Percentiles rank a stretch among this genome's conserved stretches.
These are phyloP conservation scores for Oceanodroma leucorhoa DNA, from an alignment of 2,797 vertebrate genomes.

Conservation along the genomic window DNA sequence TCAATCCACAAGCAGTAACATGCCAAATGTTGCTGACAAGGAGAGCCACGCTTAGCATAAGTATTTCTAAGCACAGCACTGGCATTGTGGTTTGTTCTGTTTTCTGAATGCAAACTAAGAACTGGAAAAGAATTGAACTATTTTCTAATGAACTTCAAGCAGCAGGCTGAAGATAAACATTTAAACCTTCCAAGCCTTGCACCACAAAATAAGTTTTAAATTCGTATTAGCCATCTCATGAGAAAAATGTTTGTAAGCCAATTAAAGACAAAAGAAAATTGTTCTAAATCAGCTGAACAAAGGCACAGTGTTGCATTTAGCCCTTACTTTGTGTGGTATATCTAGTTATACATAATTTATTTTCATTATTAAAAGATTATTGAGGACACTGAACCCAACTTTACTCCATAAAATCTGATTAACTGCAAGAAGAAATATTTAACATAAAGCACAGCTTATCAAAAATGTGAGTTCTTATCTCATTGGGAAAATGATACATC, in stretches of 20 bases:
- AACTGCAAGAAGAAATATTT: neutral
- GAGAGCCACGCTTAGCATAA: neutral
- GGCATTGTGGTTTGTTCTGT: neutral
- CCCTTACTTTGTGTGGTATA: neutral
- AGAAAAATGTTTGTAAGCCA: neutral
- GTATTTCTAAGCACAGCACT: neutral
- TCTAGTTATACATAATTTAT: neutral
- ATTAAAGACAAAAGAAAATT: neutral
- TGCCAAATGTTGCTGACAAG: neutral
- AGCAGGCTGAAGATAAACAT: neutral
- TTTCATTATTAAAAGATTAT: neutral
- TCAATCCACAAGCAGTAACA: neutral
- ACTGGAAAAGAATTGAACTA: neutral
- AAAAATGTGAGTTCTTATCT: neutral
- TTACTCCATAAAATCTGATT: neutral
- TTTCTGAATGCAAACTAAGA: neutral
- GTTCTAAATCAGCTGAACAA: neutral
- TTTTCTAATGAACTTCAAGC: neutral
- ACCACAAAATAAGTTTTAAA: neutral
- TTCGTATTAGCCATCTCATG: neutral
- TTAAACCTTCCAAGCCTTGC: neutral
- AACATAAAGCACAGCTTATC: neutral
- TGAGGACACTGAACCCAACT: neutral
- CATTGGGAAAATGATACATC: neutral
- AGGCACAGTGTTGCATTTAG: neutral